Evolutionary conservation across 1,140 invertebrate species (phyloP), one percentile per base, ranked within the genome.

Genomic region (Rhagoletis zephyria): DNA sequence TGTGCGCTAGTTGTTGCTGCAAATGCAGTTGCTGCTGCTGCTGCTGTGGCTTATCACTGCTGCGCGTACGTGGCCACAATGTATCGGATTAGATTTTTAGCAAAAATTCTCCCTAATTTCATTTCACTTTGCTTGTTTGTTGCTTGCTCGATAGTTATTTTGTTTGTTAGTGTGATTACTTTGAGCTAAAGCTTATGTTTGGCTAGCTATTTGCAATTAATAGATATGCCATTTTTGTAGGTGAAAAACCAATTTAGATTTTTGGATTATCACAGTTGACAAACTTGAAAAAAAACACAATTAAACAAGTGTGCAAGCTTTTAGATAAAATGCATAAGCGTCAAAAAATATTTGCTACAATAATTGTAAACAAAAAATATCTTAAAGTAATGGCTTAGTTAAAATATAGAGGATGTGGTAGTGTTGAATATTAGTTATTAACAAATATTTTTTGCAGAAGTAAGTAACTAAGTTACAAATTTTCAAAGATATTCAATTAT

Each of bases 161-260:
- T 81, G 48, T n/a, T 81, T 81, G 74, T 81, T 56, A 48, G 1
- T 81, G 74, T 81, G 74, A 81, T 81, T 81, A 56, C 19, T 81
- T 81, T 81, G 74, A 56, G 74, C 56, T n/a, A 56, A 81, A 81
- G 74, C 74, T 81, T 81, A 81, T 56, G 74, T 51, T 19, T 81
- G 16, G 12, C 48, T 4, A 56, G 74, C 48, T 81, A 81, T 81
- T 81, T 81, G 74, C 48, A 81, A 81, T 81, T 81, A 81, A 81
- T 81, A 81, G 74, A 81, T 81, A 81, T 56, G 48, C 19, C 74
- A 81, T 16, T 81, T 81, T 81, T 81, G 74, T 81, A 48, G 74
- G 45, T 81, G 48, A 81, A 81, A 77, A 81, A 81, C 48, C 74
- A 81, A 81, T 81, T 81, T 56, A 81, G 74, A 81, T 81, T 81